Conservation (phyloP, 2,888 invertebrate species). For the Cacoxenus indagator region DNA sequence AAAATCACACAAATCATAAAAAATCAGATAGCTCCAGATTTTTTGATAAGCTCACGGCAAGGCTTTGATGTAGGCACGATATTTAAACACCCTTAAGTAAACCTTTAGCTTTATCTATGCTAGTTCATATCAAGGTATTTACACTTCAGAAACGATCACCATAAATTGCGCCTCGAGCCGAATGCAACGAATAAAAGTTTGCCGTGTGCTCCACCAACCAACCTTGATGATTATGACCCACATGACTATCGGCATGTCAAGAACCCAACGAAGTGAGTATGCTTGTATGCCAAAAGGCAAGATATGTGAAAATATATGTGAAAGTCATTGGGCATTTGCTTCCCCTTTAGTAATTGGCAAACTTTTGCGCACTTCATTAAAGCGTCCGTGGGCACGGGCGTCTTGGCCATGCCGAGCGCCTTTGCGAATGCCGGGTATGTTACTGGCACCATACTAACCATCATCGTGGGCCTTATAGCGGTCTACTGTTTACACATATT, state of each 20-base stretch:
- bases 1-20: background rate
- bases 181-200: slow-evolving; percentile 22
- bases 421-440: slow-evolving; percentile 89
- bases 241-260: slow-evolving; percentile 82
- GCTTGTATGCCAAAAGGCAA: background rate
- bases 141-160: slow-evolving; percentile 1
- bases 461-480: slow-evolving; percentile 89
- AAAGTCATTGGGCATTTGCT: slow-evolving; percentile 4
- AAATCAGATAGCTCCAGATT: no score
- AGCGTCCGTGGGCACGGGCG: slow-evolving; percentile 96
- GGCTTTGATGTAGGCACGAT: background rate
- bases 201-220: background rate
- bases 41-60: background rate
- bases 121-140: background rate
- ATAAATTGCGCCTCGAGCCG: background rate
- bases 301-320: background rate
- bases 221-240: slow-evolving; percentile 78
- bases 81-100: no score
- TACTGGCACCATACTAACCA: slow-evolving; percentile 87
- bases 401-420: slow-evolving; percentile 93
- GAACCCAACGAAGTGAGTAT: slow-evolving; percentile 79
- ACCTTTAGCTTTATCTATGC: no score
- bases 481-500: slow-evolving; percentile 96
- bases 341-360: slow-evolving; percentile 84
- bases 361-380: slow-evolving; percentile 94